Percentiles rank a stretch among this genome's conserved stretches.
Conservation (phyloP, 2,888 invertebrate genomes). For the Athrips mouffetella region DNA sequence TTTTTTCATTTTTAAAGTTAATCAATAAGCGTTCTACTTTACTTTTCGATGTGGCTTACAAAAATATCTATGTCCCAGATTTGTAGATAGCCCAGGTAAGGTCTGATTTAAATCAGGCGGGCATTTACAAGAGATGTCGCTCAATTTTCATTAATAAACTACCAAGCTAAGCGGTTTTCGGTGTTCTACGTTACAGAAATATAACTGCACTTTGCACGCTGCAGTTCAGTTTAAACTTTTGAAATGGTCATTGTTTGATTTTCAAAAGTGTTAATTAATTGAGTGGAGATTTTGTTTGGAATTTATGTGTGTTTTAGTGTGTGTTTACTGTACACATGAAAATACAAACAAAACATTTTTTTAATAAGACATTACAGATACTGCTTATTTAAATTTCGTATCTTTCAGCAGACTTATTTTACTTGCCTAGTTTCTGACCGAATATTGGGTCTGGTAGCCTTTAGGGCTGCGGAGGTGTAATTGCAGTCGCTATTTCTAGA, state of each 20-base stretch:
- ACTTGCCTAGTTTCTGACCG: no score
- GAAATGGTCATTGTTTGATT: neutral
- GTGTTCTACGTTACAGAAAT: slow-evolving; percentile 63
- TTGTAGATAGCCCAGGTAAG: slow-evolving; percentile 35
- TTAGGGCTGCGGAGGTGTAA: no score
- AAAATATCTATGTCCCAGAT: slow-evolving; percentile 71
- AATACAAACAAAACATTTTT: neutral
- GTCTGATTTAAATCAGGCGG: slow-evolving; percentile 57
- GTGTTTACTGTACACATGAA: neutral
- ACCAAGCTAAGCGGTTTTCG: slow-evolving; percentile 73
- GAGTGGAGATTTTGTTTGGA: neutral
- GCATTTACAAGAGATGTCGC: slow-evolving; percentile 62
- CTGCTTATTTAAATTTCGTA: no score
- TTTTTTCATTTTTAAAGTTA: no score
- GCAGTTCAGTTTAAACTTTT: slow-evolving; percentile 21
- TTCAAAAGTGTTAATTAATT: neutral
- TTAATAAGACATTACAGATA: no score
- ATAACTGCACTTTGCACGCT: slow-evolving; percentile 26
- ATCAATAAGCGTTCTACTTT: slow-evolving; percentile 1
- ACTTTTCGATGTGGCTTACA: slow-evolving; percentile 20
- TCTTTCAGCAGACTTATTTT: no score
- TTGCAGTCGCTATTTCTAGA: no score
- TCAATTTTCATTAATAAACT: slow-evolving; percentile 76
- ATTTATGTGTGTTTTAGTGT: neutral
- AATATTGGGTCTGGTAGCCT: no score